phyloP scores from a whole-genome alignment of 1,140 invertebrate species.

The Sipha flava region DNA sequence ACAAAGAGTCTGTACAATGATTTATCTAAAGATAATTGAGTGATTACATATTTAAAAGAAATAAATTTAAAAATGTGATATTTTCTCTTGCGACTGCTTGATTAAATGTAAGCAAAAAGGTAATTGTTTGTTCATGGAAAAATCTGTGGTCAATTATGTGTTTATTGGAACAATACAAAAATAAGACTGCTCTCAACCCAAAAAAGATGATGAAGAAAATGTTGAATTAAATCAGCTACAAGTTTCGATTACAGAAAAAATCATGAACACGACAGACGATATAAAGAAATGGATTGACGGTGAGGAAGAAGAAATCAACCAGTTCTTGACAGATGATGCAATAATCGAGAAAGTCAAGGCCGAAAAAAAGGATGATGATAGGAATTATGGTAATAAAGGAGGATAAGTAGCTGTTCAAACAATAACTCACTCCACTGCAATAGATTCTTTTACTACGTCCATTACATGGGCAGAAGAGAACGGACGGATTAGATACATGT shows the following conservation, averaged over 20 bases:
- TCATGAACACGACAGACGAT: background rate
- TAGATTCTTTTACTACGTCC: background rate
- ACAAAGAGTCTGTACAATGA: background rate
- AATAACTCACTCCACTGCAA: background rate
- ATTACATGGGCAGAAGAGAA: background rate
- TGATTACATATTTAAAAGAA: conserved; percentile 1
- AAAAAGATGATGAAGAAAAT: background rate
- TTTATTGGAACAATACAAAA: background rate
- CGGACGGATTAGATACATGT: background rate
- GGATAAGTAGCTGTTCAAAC: background rate
- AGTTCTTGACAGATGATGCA: background rate
- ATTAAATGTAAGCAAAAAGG: background rate
- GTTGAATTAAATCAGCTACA: background rate
- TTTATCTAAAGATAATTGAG: background rate
- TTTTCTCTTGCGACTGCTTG: background rate
- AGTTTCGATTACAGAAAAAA: background rate
- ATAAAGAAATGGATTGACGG: too few species aligned
- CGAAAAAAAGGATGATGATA: background rate
- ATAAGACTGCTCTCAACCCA: background rate
- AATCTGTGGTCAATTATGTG: background rate
- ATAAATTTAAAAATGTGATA: background rate
- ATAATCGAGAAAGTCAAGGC: background rate
- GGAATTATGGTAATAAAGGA: too few species aligned
- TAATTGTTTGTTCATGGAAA: background rate
- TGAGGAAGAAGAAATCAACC: background rate